phyloP scores from a whole-genome alignment of 1,140 invertebrate species.

The Euura lappo region DNA sequence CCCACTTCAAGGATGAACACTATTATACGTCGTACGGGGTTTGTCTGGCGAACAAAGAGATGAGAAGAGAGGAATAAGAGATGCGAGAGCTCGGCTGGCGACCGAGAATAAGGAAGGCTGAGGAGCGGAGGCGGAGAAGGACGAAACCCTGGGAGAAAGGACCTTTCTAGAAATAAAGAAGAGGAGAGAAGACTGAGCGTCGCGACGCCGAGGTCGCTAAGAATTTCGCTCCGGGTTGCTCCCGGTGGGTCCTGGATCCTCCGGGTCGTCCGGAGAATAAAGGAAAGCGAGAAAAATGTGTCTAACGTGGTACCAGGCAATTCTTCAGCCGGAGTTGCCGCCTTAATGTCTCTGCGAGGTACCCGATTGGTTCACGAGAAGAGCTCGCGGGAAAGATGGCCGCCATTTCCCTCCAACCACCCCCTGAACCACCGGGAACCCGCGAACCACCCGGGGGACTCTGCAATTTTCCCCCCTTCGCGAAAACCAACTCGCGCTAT shows the following conservation, averaged over 20 bases:
- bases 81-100: conserved; percentile 35
- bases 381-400: conserved; percentile 61
- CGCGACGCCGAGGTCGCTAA: conserved; percentile 19
- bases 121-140: conserved; percentile 23
- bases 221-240: conserved; percentile 21
- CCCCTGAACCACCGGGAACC: conserved; percentile 43
- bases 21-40: conserved; percentile 43
- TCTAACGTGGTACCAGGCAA: conserved; percentile 61
- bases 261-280: conserved; percentile 49
- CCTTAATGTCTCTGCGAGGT: conserved; percentile 55
- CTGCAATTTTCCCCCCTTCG: conserved; percentile 17
- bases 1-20: conserved; percentile 57
- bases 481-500: conserved; percentile 9
- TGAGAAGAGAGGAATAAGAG: conserved; percentile 41
- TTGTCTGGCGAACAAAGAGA: conserved; percentile 55
- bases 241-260: conserved; percentile 29
- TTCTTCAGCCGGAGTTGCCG: conserved; percentile 62
- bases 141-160: conserved; percentile 35
- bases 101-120: background rate
- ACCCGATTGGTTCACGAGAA: conserved; percentile 61
- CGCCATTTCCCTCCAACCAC: conserved; percentile 62
- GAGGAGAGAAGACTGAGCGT: conserved; percentile 7
- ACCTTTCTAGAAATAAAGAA: conserved; percentile 26
- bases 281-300: conserved; percentile 65
- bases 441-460: conserved; percentile 32